These are phyloP conservation scores for Hecatera dysodea DNA, from an alignment of 2,888 invertebrate species.

Conservation along the genomic window DNA sequence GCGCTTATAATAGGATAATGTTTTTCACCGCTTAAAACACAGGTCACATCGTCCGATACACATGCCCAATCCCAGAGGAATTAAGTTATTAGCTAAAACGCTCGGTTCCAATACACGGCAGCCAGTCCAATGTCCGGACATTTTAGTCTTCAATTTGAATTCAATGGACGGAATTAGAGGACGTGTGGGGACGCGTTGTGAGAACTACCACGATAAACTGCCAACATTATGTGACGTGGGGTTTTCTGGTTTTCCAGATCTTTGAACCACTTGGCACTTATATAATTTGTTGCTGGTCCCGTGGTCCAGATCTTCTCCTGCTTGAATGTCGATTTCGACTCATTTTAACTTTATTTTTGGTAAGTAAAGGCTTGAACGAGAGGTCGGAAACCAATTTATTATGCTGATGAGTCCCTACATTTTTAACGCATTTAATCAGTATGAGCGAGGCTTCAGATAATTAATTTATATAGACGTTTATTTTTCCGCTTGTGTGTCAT, in stretches of 20 bases:
- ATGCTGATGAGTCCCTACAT: conserved; percentile 48
- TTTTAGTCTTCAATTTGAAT: conserved; percentile 89
- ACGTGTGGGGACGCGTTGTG: conserved; percentile 77
- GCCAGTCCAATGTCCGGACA: conserved; percentile 75
- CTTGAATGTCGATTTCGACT: conserved; percentile 59
- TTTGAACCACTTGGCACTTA: conserved; percentile 71
- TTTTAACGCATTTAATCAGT: conserved; percentile 45
- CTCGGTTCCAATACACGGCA: conserved; percentile 81
- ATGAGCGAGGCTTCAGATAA: conserved; percentile 45
- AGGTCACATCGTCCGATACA: conserved; percentile 66
- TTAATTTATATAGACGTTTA: conserved; percentile 54
- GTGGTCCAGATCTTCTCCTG: conserved; percentile 42
- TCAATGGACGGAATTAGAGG: conserved; percentile 88
- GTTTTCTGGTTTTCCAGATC: conserved; percentile 72
- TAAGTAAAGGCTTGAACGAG: conserved; percentile 39
- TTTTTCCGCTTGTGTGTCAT: conserved; percentile 54
- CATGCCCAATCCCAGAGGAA: conserved; percentile 87
- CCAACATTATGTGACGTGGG: conserved; percentile 78
- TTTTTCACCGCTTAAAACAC: conserved; percentile 64
- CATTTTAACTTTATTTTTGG: conserved; percentile 27
- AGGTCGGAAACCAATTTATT: conserved; percentile 48
- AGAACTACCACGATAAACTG: conserved; percentile 79
- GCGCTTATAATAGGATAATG: conserved; percentile 58
- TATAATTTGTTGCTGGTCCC: conserved; percentile 67
- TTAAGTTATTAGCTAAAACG: conserved; percentile 89